These are phyloP conservation scores for Chymomyza costata DNA, from an alignment of 1,140 invertebrate genomes.

Conservation along the genomic window DNA sequence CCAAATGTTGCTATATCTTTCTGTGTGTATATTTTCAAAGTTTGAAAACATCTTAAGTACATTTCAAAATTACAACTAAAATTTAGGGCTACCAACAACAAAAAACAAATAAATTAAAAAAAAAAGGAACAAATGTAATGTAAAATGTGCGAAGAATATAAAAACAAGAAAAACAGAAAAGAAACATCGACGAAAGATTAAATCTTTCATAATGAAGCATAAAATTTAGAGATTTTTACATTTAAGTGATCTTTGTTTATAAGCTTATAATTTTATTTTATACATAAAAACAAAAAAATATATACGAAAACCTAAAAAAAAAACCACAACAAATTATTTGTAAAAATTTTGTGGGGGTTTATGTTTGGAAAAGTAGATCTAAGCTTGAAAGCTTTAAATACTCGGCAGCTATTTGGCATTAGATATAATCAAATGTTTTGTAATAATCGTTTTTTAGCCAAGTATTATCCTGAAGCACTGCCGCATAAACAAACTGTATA, in stretches of 20 bases:
- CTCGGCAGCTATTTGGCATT: too few relatives aligned
- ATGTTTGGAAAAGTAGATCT: too few relatives aligned
- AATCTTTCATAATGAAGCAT: slow-evolving; percentile 55
- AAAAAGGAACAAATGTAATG: slow-evolving; percentile 12
- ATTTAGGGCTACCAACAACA: slow-evolving; percentile 23
- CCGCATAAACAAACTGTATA: too few relatives aligned
- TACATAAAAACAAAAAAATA: slow-evolving; percentile 67
- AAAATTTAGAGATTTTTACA: slow-evolving; percentile 74
- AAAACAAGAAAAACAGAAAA: slow-evolving; percentile 31
- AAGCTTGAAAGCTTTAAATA: too few relatives aligned
- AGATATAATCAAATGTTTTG: too few relatives aligned
- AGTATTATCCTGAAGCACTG: too few relatives aligned
- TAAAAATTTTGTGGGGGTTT: too few relatives aligned
- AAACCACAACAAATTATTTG: slow-evolving; percentile 1
- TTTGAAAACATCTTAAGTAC: slow-evolving; percentile 11
- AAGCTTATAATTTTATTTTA: slow-evolving; percentile 75
- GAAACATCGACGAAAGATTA: slow-evolving; percentile 60
- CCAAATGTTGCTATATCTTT: too few relatives aligned
- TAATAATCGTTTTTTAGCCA: too few relatives aligned
- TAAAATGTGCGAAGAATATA: slow-evolving; percentile 36
- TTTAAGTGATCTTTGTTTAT: slow-evolving; percentile 75
- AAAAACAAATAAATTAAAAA: slow-evolving; percentile 8
- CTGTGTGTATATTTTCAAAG: slow-evolving; percentile 31
- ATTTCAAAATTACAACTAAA: slow-evolving; percentile 4
- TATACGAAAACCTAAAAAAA: slow-evolving; percentile 45